Percentiles rank a stretch among this genome's conserved stretches.
phyloP scores from a whole-genome alignment of 2,113 vertebrate genomes.

The Cyphomyrus discorhynchus region DNA sequence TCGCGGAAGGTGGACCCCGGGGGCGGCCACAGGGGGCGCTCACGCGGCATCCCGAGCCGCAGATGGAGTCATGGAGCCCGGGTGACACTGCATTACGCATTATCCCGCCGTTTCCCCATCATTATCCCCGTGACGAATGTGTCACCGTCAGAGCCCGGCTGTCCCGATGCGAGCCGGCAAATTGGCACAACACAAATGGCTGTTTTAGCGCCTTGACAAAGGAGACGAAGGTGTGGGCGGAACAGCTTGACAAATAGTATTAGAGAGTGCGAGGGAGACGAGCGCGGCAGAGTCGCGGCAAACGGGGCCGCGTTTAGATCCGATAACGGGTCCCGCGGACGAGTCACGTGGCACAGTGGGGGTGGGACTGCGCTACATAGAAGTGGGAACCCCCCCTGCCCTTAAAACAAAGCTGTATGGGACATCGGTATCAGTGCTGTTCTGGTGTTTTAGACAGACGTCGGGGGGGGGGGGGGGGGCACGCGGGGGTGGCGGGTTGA shows the following conservation, averaged over 20 bases:
- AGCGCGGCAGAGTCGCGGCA: not conserved
- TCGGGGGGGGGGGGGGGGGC: not conserved
- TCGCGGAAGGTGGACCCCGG: too few relatives aligned
- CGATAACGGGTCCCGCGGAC: not conserved
- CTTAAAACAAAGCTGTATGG: not conserved
- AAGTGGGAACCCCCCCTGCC: not conserved
- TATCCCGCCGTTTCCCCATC: not conserved
- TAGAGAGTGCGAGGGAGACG: not conserved
- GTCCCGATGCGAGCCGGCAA: not conserved
- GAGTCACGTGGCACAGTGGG: not conserved
- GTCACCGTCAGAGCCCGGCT: not conserved
- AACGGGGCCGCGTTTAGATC: not conserved
- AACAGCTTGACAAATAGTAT: not conserved
- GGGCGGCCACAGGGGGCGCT: not conserved
- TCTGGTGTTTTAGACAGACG: not conserved
- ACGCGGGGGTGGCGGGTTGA: too few relatives aligned
- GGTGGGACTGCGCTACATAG: not conserved
- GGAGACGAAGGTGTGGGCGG: not conserved
- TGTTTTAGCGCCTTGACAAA: not conserved
- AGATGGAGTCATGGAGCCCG: not conserved
- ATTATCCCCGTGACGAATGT: conserved; percentile 3
- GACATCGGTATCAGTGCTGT: too few relatives aligned
- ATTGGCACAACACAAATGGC: not conserved
- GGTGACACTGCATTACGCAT: not conserved
- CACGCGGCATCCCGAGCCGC: too few relatives aligned